Evolutionary conservation across 64 coral and sea anemone species (phyloP).

Genomic region (Dendrophyllia cribrosa): DNA sequence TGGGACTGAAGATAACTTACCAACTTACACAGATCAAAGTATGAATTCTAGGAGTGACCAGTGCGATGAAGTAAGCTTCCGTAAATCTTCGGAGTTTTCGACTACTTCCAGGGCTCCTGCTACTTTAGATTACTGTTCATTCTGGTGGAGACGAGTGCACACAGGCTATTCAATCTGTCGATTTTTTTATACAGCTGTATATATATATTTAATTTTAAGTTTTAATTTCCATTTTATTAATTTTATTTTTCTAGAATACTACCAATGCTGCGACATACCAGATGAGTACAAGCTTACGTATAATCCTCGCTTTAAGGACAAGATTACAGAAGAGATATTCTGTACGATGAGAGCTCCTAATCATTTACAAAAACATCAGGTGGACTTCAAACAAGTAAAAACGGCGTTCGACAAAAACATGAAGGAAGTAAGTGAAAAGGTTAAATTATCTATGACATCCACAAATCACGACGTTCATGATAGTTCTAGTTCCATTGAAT

Average conservation of each 20-base stretch:
- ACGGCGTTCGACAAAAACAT: constrained; percentile 12
- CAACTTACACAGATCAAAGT: too few species aligned
- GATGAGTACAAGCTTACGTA: background rate
- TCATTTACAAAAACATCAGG: background rate
- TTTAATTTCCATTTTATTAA: background rate
- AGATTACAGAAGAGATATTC: background rate
- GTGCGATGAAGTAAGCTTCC: too few species aligned
- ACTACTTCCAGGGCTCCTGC: too few species aligned
- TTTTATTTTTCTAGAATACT: constrained; percentile 17
- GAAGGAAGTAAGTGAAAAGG: background rate
- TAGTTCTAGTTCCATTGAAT: background rate
- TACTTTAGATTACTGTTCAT: too few species aligned
- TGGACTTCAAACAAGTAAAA: background rate
- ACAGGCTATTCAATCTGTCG: too few species aligned
- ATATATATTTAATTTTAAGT: background rate
- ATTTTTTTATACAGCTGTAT: too few species aligned
- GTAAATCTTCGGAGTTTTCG: too few species aligned
- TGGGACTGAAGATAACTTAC: background rate
- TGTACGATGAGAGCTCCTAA: constrained; percentile 25
- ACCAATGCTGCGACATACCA: constrained; percentile 42
- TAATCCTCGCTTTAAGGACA: constrained; percentile 38
- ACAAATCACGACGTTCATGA: background rate
- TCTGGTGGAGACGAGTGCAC: too few species aligned
- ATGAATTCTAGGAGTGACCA: too few species aligned
- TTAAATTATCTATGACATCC: too few species aligned